phyloP scores from a whole-genome alignment of 2,888 invertebrate genomes.

The Gryllus longicercus region DNA sequence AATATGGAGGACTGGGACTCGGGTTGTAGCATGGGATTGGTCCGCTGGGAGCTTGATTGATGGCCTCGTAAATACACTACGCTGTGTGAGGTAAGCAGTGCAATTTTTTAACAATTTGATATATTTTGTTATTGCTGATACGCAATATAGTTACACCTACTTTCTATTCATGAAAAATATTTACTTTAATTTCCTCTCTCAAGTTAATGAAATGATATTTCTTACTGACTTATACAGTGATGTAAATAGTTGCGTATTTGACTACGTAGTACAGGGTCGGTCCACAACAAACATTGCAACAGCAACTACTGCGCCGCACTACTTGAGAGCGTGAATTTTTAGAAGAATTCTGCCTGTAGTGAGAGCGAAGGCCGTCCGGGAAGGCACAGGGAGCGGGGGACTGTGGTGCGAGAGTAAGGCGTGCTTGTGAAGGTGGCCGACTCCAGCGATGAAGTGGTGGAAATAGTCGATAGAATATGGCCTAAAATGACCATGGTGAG shows the following conservation, averaged over 20 bases:
- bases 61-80: conserved; percentile 34
- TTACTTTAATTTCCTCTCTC: too few relatives aligned
- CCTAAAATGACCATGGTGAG: conserved; percentile 38
- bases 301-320: conserved; percentile 36
- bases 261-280: conserved; percentile 33
- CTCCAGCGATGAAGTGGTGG: conserved; percentile 33
- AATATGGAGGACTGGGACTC: conserved; percentile 35
- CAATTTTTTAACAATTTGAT: not conserved
- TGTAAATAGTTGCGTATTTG: conserved; percentile 34
- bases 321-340: conserved; percentile 34
- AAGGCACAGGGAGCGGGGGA: conserved; percentile 32
- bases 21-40: conserved; percentile 34
- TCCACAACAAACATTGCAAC: conserved; percentile 37
- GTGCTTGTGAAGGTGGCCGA: conserved; percentile 33
- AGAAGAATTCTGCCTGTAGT: conserved; percentile 36
- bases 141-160: not conserved
- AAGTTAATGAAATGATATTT: too few relatives aligned
- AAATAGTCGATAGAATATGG: conserved; percentile 34
- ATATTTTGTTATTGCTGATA: not conserved
- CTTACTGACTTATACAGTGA: not conserved
- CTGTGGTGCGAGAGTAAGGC: conserved; percentile 30
- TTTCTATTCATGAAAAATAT: too few relatives aligned
- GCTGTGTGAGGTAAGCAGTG: conserved; percentile 20
- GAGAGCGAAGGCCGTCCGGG: conserved; percentile 34
- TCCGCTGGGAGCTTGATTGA: conserved; percentile 34